Evolutionary conservation across 92 coral and sea anemone genomes (phyloP).

Genomic region (Scolanthus callimorphus): DNA sequence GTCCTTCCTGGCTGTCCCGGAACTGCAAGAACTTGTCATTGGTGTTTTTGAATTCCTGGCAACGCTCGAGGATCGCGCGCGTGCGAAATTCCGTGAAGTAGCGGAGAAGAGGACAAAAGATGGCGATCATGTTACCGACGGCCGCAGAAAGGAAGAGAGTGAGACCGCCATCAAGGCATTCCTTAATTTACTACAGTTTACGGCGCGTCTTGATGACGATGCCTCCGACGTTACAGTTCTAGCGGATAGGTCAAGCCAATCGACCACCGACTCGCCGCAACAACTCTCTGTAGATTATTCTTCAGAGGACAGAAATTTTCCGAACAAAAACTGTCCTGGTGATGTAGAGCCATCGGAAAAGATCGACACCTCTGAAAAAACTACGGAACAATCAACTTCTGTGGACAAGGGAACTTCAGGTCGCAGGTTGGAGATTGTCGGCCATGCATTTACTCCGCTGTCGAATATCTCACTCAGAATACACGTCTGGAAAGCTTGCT

Average conservation of each 20-base stretch:
- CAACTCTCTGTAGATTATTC: neutral
- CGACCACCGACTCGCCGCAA: neutral
- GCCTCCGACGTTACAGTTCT: neutral
- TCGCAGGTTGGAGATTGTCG: neutral
- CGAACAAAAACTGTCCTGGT: neutral
- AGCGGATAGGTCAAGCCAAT: neutral
- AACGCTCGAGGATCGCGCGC: constrained; percentile 45
- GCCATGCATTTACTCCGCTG: constrained; percentile 1
- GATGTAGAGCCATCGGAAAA: neutral
- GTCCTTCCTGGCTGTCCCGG: constrained; percentile 50
- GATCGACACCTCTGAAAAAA: neutral
- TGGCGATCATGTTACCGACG: neutral
- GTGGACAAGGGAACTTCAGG: neutral
- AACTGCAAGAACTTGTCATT: constrained; percentile 67
- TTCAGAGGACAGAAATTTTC: neutral
- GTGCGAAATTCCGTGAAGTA: constrained; percentile 8
- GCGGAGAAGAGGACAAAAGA: constrained; percentile 18
- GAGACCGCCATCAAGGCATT: constrained; percentile 34
- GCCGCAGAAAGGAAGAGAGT: constrained; percentile 17
- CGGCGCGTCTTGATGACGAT: constrained; percentile 19
- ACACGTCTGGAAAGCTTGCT: constrained; percentile 84
- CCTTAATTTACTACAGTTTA: constrained; percentile 33
- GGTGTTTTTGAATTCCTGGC: constrained; percentile 66
- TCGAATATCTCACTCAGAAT: constrained; percentile 55
- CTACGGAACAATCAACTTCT: neutral